Conservation (phyloP, 2,113 vertebrate genomes). For the Acinonyx jubatus region DNA sequence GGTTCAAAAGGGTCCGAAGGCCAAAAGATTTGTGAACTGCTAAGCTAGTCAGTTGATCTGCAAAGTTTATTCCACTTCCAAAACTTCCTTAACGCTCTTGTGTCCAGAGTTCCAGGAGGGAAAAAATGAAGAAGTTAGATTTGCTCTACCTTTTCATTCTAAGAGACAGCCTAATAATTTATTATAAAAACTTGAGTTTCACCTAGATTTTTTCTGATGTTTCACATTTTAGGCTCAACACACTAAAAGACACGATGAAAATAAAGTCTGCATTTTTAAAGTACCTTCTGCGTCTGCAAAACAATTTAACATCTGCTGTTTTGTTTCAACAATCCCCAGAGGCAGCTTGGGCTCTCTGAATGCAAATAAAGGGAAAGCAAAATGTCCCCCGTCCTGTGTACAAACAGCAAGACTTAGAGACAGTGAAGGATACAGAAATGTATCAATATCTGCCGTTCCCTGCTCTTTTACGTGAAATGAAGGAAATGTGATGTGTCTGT, state of each 20-base stretch:
- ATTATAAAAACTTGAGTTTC: neutral
- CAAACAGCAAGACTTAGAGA: neutral
- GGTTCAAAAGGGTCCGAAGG: neutral
- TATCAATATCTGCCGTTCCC: neutral
- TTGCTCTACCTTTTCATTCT: neutral
- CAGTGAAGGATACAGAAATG: neutral
- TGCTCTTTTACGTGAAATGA: neutral
- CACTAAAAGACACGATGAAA: neutral
- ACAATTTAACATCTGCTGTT: neutral
- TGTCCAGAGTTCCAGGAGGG: neutral
- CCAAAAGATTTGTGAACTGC: neutral
- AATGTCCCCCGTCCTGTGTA: neutral
- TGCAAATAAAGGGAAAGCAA: neutral
- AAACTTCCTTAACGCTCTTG: neutral
- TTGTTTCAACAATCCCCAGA: neutral
- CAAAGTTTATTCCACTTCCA: neutral
- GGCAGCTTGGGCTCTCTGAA: neutral
- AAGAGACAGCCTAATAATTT: neutral
- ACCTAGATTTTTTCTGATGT: neutral
- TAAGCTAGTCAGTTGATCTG: neutral
- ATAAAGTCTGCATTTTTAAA: constrained; percentile 14
- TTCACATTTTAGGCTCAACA: neutral
- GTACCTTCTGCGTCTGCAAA: neutral
- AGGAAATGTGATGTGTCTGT: neutral
- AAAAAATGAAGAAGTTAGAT: neutral